Evolutionary conservation across 2,797 vertebrate genomes (phyloP), one percentile per base, ranked within the genome.

Genomic region (Chelmon rostratus): DNA sequence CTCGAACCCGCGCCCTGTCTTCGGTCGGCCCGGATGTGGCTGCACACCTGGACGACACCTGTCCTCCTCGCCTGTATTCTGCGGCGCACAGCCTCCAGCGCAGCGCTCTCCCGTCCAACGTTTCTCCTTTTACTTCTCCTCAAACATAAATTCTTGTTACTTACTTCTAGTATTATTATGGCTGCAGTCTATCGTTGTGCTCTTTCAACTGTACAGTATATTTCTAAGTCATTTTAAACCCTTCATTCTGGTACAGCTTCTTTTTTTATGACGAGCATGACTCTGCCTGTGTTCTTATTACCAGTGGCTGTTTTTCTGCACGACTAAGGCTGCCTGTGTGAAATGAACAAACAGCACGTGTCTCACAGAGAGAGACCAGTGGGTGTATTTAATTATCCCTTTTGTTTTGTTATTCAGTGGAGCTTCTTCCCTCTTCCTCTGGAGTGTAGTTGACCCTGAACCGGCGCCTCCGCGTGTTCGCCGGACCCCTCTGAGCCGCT

Each of bases 161-260:
- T 84, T 78, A 79, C 80, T 84, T 83, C 58, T 86, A 61, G 67
- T 87, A 76, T 89, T 83, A 79, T 58, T 53, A 77, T 86, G 84
- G 82, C 83, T 89, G 81, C 86, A 35, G 84, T 88, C 77, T 90
- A 37, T 91, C 35, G 75, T 89, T 91, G 91, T 93, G 89, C 85
- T 91, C 84, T 88, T 88, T 83, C 78, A 64, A 63, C 75, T 94
- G 94, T 95, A 93, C 91, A 92, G 89, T 91, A 88, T 90, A 88
- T 91, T 91, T 90, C 89, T 87, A 78, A 82, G 80, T 76, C 68
- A 52, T 88, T 79, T 85, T 40, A 76, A 88, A 79, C 80, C 71
- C 76, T 64, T 86, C 35, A 6, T 58, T 81, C 73, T 72, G 31
- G 16, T 53, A 28, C 46, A 73, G 15, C 53, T 33, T 56, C 40